Conservation (phyloP, 2,113 vertebrate species). For the Hypocryptadius cinnamomeus region DNA sequence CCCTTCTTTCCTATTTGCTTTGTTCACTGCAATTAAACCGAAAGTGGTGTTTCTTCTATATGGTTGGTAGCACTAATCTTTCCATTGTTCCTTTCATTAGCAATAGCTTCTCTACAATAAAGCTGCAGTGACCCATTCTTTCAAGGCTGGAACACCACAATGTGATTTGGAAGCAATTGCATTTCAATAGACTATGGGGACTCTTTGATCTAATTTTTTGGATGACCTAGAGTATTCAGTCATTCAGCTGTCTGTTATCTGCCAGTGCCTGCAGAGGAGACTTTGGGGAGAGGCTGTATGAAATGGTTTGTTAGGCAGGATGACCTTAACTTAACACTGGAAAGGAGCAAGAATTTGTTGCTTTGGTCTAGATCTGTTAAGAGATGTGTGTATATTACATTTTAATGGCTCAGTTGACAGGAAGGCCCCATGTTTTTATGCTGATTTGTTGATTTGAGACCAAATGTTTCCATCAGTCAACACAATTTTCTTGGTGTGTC, state of each 20-base stretch:
- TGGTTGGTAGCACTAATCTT: constrained; percentile 83
- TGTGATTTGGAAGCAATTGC: constrained; percentile 78
- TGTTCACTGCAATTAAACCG: constrained; percentile 81
- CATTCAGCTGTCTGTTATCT: constrained; percentile 62
- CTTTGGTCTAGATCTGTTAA: constrained; percentile 5
- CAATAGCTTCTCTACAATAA: constrained; percentile 78
- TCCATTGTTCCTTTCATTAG: constrained; percentile 83
- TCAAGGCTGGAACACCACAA: constrained; percentile 72
- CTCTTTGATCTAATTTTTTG: constrained; percentile 84
- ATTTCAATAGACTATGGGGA: constrained; percentile 75
- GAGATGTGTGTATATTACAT: background rate
- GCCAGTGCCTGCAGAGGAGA: constrained; percentile 43
- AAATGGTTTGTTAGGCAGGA: constrained; percentile 59
- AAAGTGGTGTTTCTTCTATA: constrained; percentile 78
- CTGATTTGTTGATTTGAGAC: background rate
- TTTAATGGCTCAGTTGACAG: background rate
- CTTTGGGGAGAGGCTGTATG: constrained; percentile 48
- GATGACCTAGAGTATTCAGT: constrained; percentile 64
- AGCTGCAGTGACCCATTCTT: constrained; percentile 78
- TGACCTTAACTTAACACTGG: constrained; percentile 52
- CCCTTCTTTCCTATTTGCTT: constrained; percentile 74
- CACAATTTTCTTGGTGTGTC: background rate
- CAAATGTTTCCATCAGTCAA: background rate
- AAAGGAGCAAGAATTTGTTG: constrained; percentile 34
- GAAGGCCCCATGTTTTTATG: background rate